These are phyloP conservation scores for Philereme transversata DNA, from an alignment of 2,888 invertebrate species.

Conservation along the genomic window DNA sequence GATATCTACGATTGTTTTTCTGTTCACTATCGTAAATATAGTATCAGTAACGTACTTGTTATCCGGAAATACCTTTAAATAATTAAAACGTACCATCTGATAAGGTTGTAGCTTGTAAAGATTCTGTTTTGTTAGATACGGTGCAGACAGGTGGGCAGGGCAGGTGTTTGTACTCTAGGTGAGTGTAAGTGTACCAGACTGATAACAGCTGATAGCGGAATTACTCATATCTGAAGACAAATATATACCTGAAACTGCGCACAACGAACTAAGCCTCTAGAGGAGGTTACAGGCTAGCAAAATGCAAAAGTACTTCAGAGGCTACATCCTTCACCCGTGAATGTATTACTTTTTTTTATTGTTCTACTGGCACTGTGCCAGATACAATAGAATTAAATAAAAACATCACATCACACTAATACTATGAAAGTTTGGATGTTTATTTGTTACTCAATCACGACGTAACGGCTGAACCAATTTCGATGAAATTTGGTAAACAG, in stretches of 20 bases:
- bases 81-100: conserved; percentile 35
- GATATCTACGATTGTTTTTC: neutral
- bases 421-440: too few species aligned
- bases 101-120: conserved; percentile 30
- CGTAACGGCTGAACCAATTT: too few species aligned
- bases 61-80: conserved; percentile 29
- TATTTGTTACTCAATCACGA: too few species aligned
- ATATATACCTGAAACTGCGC: neutral
- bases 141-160: conserved; percentile 64
- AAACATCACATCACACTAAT: too few species aligned
- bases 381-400: too few species aligned
- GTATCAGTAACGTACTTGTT: neutral
- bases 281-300: too few species aligned
- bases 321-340: too few species aligned
- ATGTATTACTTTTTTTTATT: too few species aligned
- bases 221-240: conserved; percentile 29
- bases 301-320: too few species aligned
- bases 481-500: too few species aligned
- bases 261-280: too few species aligned
- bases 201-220: conserved; percentile 61
- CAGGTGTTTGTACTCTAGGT: conserved; percentile 76
- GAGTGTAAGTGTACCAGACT: conserved; percentile 68
- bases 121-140: conserved; percentile 42
- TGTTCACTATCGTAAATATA: neutral
- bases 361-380: too few species aligned